A percentile compares a stretch with the other conserved stretches of the same genome.
These are phyloP conservation scores for Okamejei kenojei DNA, from an alignment of 2,797 vertebrate species.

Conservation along the genomic window DNA sequence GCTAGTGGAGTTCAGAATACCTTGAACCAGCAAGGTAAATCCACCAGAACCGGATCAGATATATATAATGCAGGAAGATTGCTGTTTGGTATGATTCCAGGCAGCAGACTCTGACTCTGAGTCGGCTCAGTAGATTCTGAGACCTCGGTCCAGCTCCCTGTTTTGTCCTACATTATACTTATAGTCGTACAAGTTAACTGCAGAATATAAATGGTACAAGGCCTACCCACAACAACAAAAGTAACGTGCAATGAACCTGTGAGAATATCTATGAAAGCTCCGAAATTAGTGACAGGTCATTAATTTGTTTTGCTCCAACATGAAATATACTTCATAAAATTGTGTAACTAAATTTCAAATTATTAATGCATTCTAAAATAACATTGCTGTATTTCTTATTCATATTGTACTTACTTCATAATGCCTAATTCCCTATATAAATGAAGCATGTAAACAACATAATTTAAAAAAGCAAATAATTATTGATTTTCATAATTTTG, in stretches of 20 bases:
- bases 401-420: constrained; percentile 36
- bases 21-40: too few relatives aligned
- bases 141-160: background rate
- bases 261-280: background rate
- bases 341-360: constrained; percentile 1
- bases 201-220: background rate
- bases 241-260: background rate
- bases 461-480: constrained; percentile 35
- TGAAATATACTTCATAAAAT: constrained; percentile 6
- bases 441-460: constrained; percentile 39
- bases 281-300: background rate
- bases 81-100: too few relatives aligned
- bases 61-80: too few relatives aligned
- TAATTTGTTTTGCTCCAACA: background rate
- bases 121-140: too few relatives aligned
- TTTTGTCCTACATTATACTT: background rate
- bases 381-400: constrained; percentile 16
- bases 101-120: too few relatives aligned
- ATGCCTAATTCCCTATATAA: constrained; percentile 38
- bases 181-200: background rate
- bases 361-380: constrained; percentile 13
- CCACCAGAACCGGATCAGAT: too few relatives aligned
- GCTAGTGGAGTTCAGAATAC: too few relatives aligned
- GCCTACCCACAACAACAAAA: background rate
- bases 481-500: constrained; percentile 27